Evolutionary conservation across 2,888 invertebrate species (phyloP).

Genomic region (Salpingus planirostris): DNA sequence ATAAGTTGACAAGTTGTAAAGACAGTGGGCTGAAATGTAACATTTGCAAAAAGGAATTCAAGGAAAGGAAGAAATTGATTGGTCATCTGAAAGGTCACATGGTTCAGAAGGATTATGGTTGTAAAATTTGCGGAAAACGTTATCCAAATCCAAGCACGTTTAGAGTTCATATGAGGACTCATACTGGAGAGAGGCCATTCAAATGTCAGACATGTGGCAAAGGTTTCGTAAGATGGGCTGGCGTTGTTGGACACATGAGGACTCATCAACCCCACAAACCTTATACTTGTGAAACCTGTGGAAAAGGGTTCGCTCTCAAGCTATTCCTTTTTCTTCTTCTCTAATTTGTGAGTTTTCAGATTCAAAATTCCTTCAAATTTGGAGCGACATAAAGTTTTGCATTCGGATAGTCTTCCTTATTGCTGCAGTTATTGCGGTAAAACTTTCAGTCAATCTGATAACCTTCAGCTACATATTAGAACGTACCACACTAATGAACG

Average conservation of each 20-base stretch:
- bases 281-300: slow-evolving; percentile 34
- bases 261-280: slow-evolving; percentile 34
- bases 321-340: too few relatives aligned
- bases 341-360: too few relatives aligned
- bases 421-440: slow-evolving; percentile 37
- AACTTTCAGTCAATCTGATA: slow-evolving; percentile 36
- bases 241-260: slow-evolving; percentile 36
- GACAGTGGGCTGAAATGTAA: slow-evolving; percentile 29
- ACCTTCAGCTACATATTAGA: slow-evolving; percentile 35
- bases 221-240: slow-evolving; percentile 37
- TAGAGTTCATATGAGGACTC: slow-evolving; percentile 52
- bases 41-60: slow-evolving; percentile 35
- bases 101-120: slow-evolving; percentile 35
- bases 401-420: slow-evolving; percentile 31
- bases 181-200: slow-evolving; percentile 42
- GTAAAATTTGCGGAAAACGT: slow-evolving; percentile 38
- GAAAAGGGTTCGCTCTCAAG: too few relatives aligned
- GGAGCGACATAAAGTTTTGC: slow-evolving; percentile 35
- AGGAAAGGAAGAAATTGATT: slow-evolving; percentile 32
- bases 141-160: slow-evolving; percentile 40
- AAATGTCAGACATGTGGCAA: slow-evolving; percentile 36
- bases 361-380: slow-evolving; percentile 37
- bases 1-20: slow-evolving; percentile 25
- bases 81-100: slow-evolving; percentile 37
- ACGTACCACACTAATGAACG: slow-evolving; percentile 37